Conservation (phyloP, 2,888 invertebrate genomes). For the Erpobdella octoculata region DNA sequence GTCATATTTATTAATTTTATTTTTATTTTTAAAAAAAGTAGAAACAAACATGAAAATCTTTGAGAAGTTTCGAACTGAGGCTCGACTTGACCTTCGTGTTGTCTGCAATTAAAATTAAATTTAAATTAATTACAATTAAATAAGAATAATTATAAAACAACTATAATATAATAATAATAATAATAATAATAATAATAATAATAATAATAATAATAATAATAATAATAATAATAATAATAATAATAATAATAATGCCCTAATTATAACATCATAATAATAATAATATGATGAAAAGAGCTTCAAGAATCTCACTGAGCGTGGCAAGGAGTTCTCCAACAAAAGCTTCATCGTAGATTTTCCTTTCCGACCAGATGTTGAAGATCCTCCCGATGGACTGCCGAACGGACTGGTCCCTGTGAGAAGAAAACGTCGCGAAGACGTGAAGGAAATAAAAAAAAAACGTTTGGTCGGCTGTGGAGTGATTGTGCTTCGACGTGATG, state of each 20-base stretch:
- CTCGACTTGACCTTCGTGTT: conserved; percentile 45
- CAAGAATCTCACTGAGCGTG: conserved; percentile 61
- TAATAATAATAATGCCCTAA: too few relatives aligned
- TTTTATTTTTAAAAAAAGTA: not conserved
- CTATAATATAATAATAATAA: too few relatives aligned
- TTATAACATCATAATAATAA: too few relatives aligned
- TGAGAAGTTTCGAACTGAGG: conserved; percentile 41
- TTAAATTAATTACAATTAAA: too few relatives aligned
- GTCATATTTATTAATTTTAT: too few relatives aligned
- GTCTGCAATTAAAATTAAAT: conserved; percentile 28
- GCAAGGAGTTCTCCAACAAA: conserved; percentile 79
- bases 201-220: too few relatives aligned
- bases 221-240: too few relatives aligned
- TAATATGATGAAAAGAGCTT: too few relatives aligned
- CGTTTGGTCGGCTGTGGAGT: not conserved
- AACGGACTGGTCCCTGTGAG: conserved; percentile 75
- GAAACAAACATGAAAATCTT: conserved; percentile 65
- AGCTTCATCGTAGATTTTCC: conserved; percentile 79
- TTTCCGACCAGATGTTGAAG: conserved; percentile 90
- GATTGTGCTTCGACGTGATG: not conserved
- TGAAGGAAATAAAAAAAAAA: not conserved
- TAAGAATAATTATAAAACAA: too few relatives aligned
- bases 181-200: too few relatives aligned
- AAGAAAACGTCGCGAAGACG: too few relatives aligned
- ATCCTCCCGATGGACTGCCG: conserved; percentile 77